phyloP scores from a whole-genome alignment of 2,113 vertebrate species.

The Petroica traversi region DNA sequence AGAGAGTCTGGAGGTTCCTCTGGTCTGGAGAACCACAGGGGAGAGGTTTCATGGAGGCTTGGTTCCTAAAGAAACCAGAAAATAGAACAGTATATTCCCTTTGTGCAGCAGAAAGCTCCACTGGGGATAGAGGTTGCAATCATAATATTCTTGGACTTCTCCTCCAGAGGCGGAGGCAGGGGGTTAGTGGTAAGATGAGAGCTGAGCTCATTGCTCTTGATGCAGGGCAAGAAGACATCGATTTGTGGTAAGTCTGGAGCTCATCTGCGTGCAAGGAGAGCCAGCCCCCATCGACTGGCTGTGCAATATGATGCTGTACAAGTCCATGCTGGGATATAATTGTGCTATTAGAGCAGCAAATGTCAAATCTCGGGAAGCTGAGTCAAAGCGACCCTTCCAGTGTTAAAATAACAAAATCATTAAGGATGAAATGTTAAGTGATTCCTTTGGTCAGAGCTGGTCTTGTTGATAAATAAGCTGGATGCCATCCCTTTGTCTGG shows the following conservation, averaged over 20 bases:
- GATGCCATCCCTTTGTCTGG: not conserved
- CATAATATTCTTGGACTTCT: not conserved
- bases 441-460: not conserved
- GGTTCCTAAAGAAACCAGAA: not conserved
- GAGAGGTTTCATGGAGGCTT: not conserved
- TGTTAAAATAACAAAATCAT: not conserved
- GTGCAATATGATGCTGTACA: not conserved
- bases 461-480: not conserved
- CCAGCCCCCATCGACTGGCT: not conserved
- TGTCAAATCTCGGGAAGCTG: not conserved
- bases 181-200: conserved; percentile 10
- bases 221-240: conserved; percentile 35
- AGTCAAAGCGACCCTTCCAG: not conserved
- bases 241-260: conserved; percentile 48
- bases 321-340: not conserved
- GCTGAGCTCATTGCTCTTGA: not conserved
- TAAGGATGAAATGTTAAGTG: not conserved
- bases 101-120: not conserved
- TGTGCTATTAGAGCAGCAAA: not conserved
- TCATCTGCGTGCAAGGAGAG: not conserved
- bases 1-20: not conserved
- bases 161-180: not conserved
- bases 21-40: not conserved
- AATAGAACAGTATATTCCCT: not conserved
- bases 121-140: not conserved